A percentile compares a stretch with the other conserved stretches of the same genome.
phyloP scores from a whole-genome alignment of 2,888 invertebrate genomes.

The Drosophila lutescens region DNA sequence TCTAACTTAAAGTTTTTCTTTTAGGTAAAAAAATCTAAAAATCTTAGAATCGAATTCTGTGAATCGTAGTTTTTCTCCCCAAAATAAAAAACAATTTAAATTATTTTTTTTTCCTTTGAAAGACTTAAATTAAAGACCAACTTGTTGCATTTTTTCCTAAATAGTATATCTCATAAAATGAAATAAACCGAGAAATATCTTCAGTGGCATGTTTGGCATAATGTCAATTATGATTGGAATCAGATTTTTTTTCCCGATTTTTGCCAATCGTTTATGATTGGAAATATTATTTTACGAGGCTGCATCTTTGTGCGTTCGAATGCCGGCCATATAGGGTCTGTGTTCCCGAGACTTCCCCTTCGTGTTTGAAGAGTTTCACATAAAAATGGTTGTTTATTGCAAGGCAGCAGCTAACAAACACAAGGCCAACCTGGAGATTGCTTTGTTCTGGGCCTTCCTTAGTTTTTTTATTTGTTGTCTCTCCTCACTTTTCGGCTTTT shows the following conservation, averaged over 20 bases:
- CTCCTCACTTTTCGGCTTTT: conserved; percentile 22
- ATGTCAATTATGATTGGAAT: conserved; percentile 25
- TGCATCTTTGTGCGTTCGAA: conserved; percentile 10
- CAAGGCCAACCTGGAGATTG: conserved; percentile 35
- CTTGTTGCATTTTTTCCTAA: background rate
- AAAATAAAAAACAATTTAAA: too few species aligned
- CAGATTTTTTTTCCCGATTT: background rate
- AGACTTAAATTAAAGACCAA: too few species aligned
- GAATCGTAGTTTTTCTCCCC: too few species aligned
- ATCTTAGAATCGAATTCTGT: background rate
- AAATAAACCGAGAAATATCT: background rate
- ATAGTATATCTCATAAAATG: background rate
- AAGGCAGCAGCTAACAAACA: conserved; percentile 27
- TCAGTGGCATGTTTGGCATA: background rate
- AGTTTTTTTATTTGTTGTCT: background rate
- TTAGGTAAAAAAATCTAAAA: background rate
- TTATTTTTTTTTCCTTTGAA: too few species aligned
- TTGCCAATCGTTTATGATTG: conserved; percentile 28
- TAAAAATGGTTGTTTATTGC: conserved; percentile 49
- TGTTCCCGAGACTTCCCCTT: conserved; percentile 25
- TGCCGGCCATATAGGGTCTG: conserved; percentile 23
- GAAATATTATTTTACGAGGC: conserved; percentile 33
- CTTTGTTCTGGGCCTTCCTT: conserved; percentile 27
- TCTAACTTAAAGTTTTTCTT: too few species aligned
- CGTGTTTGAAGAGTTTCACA: conserved; percentile 46